Conservation (phyloP, 37 sponge, comb jelly and placozoan genomes). For the Amphimedon queenslandica region DNA sequence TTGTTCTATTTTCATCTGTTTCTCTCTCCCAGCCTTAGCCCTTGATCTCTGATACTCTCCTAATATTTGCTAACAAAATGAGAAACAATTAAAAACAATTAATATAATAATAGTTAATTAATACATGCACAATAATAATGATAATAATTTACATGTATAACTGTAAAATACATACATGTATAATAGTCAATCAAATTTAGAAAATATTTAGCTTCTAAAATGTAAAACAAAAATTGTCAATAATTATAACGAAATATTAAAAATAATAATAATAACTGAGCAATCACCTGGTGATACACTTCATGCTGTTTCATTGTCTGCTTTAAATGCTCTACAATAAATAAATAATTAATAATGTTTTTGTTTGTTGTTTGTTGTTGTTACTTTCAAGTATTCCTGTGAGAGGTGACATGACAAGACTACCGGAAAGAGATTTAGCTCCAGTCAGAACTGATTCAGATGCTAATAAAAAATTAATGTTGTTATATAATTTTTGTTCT, state of each 20-base stretch:
- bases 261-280: not conserved
- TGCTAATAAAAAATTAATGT: too few relatives aligned
- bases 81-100: not conserved
- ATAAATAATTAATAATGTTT: too few relatives aligned
- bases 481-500: not conserved
- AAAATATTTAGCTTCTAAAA: too few relatives aligned
- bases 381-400: constrained; percentile 52
- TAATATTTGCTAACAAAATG: constrained; percentile 20
- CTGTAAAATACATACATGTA: too few relatives aligned
- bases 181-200: too few relatives aligned
- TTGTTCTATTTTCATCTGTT: constrained; percentile 15
- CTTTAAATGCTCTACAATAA: constrained; percentile 71
- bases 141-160: not conserved
- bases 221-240: too few relatives aligned
- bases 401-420: constrained; percentile 37
- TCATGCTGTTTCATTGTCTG: constrained; percentile 44
- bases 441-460: not conserved
- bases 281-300: constrained; percentile 38
- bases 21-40: constrained; percentile 27
- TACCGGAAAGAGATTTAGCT: not conserved
- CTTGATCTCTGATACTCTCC: constrained; percentile 34
- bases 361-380: constrained; percentile 3
- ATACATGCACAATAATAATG: too few relatives aligned
- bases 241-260: not conserved
- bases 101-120: too few relatives aligned